These are phyloP conservation scores for Brachionus calyciflorus DNA, from an alignment of 1,140 invertebrate species.

Conservation along the genomic window DNA sequence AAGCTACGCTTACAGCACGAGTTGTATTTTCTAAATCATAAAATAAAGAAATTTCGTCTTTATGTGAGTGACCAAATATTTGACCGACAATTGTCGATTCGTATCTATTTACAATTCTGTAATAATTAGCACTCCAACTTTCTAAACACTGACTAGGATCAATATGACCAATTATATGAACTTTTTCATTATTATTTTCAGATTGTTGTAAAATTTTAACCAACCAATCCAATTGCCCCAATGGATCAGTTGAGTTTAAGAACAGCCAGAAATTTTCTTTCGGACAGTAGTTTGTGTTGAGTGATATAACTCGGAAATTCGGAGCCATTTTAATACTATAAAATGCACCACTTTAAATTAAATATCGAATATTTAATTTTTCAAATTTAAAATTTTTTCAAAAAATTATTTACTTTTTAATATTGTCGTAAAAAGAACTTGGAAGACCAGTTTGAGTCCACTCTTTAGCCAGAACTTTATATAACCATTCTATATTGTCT, in stretches of 20 bases:
- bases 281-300: conserved; percentile 63
- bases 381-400: background rate
- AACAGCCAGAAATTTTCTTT: conserved; percentile 75
- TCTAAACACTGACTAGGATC: conserved; percentile 72
- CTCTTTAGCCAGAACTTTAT: conserved; percentile 14
- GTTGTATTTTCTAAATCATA: conserved; percentile 54
- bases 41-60: conserved; percentile 61
- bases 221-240: conserved; percentile 85
- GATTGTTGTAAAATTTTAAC: conserved; percentile 72
- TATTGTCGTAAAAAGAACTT: background rate
- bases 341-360: conserved; percentile 20
- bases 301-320: conserved; percentile 63
- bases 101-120: conserved; percentile 56
- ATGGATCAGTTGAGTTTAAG: conserved; percentile 90
- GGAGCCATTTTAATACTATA: conserved; percentile 53
- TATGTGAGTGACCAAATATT: conserved; percentile 64
- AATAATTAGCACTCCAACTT: conserved; percentile 64
- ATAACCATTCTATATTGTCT: conserved; percentile 25
- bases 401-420: conserved; percentile 20
- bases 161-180: conserved; percentile 94
- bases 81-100: conserved; percentile 61
- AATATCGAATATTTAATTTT: background rate
- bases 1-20: conserved; percentile 76
- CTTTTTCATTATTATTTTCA: conserved; percentile 83
- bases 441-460: conserved; percentile 32